Evolutionary conservation across 2,888 invertebrate genomes (phyloP).

Genomic region (Brachylomia viminalis): DNA sequence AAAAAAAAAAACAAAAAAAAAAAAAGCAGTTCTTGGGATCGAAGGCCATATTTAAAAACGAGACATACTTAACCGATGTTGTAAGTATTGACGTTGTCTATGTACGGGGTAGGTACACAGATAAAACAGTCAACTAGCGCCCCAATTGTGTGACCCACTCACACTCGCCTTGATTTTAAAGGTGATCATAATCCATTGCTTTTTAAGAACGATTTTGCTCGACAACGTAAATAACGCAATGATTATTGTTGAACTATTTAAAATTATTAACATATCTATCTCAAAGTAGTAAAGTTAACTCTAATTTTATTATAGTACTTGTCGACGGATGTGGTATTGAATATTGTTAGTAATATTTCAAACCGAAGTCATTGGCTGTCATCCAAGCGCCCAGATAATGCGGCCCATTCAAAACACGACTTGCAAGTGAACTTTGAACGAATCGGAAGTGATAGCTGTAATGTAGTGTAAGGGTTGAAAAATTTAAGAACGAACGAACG

Average conservation of each 20-base stretch:
- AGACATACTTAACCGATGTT: too few relatives aligned
- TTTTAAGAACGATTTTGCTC: neutral
- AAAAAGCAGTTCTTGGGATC: too few relatives aligned
- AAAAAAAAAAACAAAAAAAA: too few relatives aligned
- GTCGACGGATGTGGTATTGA: slow-evolving; percentile 49
- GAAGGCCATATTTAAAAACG: too few relatives aligned
- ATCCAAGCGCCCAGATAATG: slow-evolving; percentile 59
- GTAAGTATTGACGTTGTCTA: neutral
- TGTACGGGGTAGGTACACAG: neutral
- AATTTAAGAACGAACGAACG: too few relatives aligned
- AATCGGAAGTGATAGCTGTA: slow-evolving; percentile 13
- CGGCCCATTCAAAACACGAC: slow-evolving; percentile 41
- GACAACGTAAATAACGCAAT: neutral
- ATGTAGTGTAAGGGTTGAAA: slow-evolving; percentile 4
- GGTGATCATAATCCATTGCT: neutral
- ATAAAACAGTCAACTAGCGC: neutral
- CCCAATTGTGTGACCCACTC: neutral
- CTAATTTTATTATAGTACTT: slow-evolving; percentile 36
- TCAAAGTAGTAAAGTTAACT: slow-evolving; percentile 15
- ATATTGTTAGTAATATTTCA: slow-evolving; percentile 62
- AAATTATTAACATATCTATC: neutral
- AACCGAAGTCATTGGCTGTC: slow-evolving; percentile 51
- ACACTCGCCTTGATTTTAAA: neutral
- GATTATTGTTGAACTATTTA: neutral
- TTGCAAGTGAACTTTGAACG: slow-evolving; percentile 19